phyloP scores from a whole-genome alignment of 2,888 invertebrate species.

The Andrena flavipes region DNA sequence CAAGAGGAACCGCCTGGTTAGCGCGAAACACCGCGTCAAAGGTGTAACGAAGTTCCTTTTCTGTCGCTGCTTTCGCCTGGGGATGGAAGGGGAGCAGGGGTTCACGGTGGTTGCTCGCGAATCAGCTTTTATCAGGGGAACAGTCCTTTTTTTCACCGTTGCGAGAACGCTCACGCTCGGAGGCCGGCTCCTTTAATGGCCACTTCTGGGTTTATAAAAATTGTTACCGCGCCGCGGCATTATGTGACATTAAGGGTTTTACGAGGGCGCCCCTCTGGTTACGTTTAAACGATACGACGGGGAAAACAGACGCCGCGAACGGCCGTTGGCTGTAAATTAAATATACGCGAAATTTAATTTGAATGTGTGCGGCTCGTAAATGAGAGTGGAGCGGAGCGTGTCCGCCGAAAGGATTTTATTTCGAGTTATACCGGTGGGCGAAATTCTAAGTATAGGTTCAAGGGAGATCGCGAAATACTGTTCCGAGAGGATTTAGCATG shows the following conservation, averaged over 20 bases:
- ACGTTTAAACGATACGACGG: conserved; percentile 19
- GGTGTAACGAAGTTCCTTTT: conserved; percentile 33
- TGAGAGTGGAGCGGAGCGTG: neutral
- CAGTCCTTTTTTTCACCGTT: neutral
- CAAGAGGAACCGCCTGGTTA: neutral
- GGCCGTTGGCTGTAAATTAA: conserved; percentile 26
- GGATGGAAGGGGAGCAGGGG: conserved; percentile 12
- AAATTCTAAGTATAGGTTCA: neutral
- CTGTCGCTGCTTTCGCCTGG: neutral
- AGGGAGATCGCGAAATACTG: conserved; percentile 1
- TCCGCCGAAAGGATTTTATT: conserved; percentile 19
- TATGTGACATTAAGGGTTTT: conserved; percentile 35
- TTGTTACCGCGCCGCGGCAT: conserved; percentile 16
- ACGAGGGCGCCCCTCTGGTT: conserved; percentile 21
- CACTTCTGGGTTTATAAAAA: conserved; percentile 33
- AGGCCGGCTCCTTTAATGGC: conserved; percentile 20
- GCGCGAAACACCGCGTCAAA: conserved; percentile 17
- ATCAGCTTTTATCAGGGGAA: conserved; percentile 41
- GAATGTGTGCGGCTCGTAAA: conserved; percentile 11
- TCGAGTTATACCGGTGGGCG: neutral
- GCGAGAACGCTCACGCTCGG: neutral
- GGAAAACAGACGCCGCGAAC: neutral
- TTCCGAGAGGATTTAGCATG: neutral
- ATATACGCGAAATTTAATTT: conserved; percentile 35
- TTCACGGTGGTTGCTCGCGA: conserved; percentile 34